Conservation (phyloP, 2,113 vertebrate genomes). For the Neolamprologus caudopunctatus region DNA sequence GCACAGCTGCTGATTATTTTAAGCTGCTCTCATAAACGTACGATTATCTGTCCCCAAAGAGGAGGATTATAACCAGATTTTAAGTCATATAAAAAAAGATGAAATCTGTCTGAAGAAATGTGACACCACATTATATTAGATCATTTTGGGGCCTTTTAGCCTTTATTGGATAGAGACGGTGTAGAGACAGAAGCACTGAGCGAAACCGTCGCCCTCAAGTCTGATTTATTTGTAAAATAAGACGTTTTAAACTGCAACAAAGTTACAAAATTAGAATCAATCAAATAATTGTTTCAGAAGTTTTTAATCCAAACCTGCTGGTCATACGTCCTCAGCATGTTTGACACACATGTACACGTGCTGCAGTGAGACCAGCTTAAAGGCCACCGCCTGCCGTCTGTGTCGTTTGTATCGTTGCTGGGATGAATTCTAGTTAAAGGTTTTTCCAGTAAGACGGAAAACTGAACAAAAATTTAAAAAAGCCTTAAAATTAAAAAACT, state of each 20-base stretch:
- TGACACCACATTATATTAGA: not conserved
- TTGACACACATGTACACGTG: not conserved
- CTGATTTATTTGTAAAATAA: not conserved
- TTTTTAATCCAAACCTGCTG: not conserved
- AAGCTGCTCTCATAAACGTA: not conserved
- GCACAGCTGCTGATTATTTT: not conserved
- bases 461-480: accelerated
- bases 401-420: accelerated
- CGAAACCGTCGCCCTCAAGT: not conserved
- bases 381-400: not conserved
- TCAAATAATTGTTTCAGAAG: not conserved
- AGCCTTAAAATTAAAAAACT: not conserved
- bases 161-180: not conserved
- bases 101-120: not conserved
- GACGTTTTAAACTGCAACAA: accelerated
- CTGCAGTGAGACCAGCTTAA: not conserved
- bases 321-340: not conserved
- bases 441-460: not conserved
- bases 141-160: not conserved
- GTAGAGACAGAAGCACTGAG: not conserved
- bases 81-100: not conserved
- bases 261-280: not conserved
- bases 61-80: not conserved
- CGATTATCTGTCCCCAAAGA: not conserved
- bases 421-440: not conserved